Conservation (phyloP, 2,113 vertebrate species). For the Ascaphus truei region DNA sequence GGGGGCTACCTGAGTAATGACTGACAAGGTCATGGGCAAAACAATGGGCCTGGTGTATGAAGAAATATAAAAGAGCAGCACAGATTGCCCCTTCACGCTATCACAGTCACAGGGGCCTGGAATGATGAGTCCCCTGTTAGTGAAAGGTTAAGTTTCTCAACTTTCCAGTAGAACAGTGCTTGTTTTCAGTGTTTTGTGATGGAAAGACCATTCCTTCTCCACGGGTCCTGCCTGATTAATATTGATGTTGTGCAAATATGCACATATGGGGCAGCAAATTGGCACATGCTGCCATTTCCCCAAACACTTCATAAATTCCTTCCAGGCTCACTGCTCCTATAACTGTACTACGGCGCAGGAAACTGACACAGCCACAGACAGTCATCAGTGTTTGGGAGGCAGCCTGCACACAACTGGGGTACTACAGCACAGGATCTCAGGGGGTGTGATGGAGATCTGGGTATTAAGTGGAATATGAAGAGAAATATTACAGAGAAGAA, state of each 20-base stretch:
- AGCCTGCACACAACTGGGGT: neutral
- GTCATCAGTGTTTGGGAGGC: neutral
- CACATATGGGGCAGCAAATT: constrained; percentile 11
- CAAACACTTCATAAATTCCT: constrained; percentile 3
- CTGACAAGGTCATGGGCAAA: too few species aligned
- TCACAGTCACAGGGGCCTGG: too few species aligned
- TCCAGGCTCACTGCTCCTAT: neutral
- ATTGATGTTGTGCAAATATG: constrained; percentile 10
- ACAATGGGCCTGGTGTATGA: too few species aligned
- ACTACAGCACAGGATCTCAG: neutral
- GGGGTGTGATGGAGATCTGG: neutral
- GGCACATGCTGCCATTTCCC: constrained; percentile 7
- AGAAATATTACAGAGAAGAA: accelerated
- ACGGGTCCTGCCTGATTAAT: constrained; percentile 22
- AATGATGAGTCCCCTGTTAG: neutral
- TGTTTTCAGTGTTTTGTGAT: neutral
- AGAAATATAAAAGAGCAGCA: too few species aligned
- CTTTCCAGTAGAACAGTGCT: neutral
- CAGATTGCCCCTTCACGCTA: too few species aligned
- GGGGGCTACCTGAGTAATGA: too few species aligned
- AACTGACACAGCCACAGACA: neutral
- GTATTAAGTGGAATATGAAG: neutral
- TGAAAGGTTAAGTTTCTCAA: neutral
- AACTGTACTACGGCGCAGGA: neutral
- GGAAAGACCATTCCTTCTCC: neutral